A percentile compares a stretch with the other conserved stretches of the same genome.
Conservation (phyloP, 2,797 vertebrate genomes). For the Lagocephalus sceleratus region DNA sequence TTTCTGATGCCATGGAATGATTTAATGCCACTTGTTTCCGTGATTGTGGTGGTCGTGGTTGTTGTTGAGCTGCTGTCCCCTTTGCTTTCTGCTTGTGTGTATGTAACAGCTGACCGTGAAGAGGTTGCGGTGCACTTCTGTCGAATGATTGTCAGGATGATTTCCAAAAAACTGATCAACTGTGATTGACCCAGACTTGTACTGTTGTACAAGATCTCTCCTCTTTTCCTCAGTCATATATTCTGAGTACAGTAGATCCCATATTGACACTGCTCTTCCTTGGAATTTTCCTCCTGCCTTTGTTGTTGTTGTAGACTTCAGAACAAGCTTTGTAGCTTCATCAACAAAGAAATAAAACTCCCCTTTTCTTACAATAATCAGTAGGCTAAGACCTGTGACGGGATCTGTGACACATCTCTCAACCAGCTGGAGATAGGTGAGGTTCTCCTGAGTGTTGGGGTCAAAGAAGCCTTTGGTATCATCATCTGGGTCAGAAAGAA, state of each 20-base stretch:
- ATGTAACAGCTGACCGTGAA: slow-evolving; percentile 17
- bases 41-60: slow-evolving; percentile 20
- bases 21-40: background rate
- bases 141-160: slow-evolving; percentile 52
- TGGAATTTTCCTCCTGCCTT: slow-evolving; percentile 66
- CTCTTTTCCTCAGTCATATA: slow-evolving; percentile 76
- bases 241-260: slow-evolving; percentile 84
- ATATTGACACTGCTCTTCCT: slow-evolving; percentile 71
- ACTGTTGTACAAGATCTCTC: slow-evolving; percentile 68
- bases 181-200: slow-evolving; percentile 62
- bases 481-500: slow-evolving; percentile 74
- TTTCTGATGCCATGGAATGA: slow-evolving; percentile 52
- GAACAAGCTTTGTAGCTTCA: slow-evolving; percentile 65
- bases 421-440: slow-evolving; percentile 84
- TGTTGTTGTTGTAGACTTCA: slow-evolving; percentile 58
- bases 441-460: slow-evolving; percentile 85
- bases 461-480: slow-evolving; percentile 88
- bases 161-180: slow-evolving; percentile 58
- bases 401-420: slow-evolving; percentile 80
- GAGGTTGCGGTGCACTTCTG: slow-evolving; percentile 41
- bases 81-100: background rate
- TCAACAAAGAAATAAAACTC: slow-evolving; percentile 74
- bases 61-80: background rate
- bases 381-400: slow-evolving; percentile 10
- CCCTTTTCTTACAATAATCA: slow-evolving; percentile 71